A percentile compares a stretch with the other conserved stretches of the same genome.
Conservation (phyloP, 2,797 vertebrate species). For the Dendrocincla tyrannina region DNA sequence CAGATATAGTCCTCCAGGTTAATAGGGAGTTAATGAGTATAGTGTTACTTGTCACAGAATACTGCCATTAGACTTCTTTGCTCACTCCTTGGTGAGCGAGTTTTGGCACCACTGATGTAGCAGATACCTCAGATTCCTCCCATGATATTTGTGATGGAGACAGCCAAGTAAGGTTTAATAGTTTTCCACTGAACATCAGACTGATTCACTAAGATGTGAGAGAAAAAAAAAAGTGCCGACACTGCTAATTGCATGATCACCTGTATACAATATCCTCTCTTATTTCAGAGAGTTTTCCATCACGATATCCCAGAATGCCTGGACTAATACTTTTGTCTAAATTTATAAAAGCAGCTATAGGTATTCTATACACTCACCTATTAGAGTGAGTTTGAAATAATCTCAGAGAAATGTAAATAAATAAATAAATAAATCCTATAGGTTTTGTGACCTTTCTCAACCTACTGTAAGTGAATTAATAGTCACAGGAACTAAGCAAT, state of each 20-base stretch:
- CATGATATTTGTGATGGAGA: neutral
- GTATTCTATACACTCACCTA: neutral
- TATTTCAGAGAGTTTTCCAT: neutral
- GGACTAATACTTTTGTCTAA: neutral
- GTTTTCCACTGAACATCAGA: neutral
- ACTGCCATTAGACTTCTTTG: neutral
- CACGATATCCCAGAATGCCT: neutral
- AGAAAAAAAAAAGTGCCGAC: fast-evolving
- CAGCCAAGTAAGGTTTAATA: neutral
- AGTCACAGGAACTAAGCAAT: neutral
- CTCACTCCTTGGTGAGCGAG: neutral
- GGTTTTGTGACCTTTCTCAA: neutral
- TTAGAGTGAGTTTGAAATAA: neutral
- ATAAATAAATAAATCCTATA: neutral
- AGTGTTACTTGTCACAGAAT: neutral
- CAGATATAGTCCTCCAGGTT: neutral
- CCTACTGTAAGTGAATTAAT: neutral
- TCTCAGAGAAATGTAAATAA: neutral
- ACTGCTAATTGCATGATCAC: neutral
- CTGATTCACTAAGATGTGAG: neutral
- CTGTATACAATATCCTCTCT: neutral
- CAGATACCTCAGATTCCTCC: neutral
- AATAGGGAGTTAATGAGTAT: neutral
- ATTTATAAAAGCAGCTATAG: neutral
- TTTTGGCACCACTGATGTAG: neutral